Evolutionary conservation across 2,113 vertebrate genomes (phyloP).

Genomic region (Bettongia penicillata): DNA sequence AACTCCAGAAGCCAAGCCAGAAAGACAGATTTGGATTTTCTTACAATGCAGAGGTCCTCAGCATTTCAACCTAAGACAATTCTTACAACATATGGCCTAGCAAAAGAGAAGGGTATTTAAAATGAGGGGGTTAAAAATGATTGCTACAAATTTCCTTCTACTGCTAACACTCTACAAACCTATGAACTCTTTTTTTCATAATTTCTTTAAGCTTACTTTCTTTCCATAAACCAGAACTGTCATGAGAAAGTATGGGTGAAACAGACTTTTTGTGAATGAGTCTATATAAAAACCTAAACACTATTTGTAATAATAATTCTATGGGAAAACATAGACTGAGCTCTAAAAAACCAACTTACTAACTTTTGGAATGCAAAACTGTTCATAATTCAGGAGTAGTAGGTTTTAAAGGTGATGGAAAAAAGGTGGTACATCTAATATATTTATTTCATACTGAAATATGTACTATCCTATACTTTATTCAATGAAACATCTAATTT

Average conservation of each 20-base stretch:
- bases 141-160: not conserved
- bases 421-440: not conserved
- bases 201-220: not conserved
- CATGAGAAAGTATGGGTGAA: not conserved
- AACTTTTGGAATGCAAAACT: not conserved
- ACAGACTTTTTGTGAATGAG: not conserved
- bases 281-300: not conserved
- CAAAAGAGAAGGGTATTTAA: not conserved
- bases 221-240: not conserved
- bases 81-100: not conserved
- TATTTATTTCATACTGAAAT: not conserved
- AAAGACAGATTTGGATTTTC: not conserved
- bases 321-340: not conserved
- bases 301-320: not conserved
- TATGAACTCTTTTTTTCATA: not conserved
- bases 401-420: not conserved
- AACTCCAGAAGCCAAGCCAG: not conserved
- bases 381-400: not conserved
- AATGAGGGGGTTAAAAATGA: not conserved
- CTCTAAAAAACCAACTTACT: not conserved
- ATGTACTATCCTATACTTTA: not conserved
- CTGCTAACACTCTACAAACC: not conserved
- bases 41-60: not conserved
- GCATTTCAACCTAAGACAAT: not conserved
- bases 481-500: constrained; percentile 12